Percentiles rank a stretch among this genome's conserved stretches.
phyloP scores from a whole-genome alignment of 2,888 invertebrate species.

The Heliconius charithonia region DNA sequence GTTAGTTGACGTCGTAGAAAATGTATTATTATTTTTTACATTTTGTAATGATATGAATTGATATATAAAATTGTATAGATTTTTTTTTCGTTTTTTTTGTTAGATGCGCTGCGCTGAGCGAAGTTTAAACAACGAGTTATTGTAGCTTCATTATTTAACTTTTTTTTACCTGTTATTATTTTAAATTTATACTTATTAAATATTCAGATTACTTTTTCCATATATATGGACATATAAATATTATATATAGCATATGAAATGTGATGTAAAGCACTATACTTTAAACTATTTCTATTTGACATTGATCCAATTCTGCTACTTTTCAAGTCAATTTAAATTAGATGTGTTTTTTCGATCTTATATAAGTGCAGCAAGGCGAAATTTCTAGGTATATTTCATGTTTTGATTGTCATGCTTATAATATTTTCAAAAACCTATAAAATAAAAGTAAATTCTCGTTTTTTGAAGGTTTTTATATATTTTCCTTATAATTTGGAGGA shows the following conservation, averaged over 20 bases:
- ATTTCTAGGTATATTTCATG: not conserved
- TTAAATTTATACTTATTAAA: not conserved
- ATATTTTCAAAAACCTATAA: not conserved
- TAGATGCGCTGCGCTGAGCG: conserved; percentile 21
- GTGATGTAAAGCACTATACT: not conserved
- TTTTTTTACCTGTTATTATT: not conserved
- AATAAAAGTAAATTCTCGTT: not conserved
- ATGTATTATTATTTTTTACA: conserved; percentile 16
- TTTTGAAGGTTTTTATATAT: not conserved
- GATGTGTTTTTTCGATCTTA: not conserved
- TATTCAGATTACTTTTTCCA: not conserved
- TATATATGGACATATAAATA: not conserved
- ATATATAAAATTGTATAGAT: not conserved
- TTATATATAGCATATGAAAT: not conserved
- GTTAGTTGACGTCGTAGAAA: not conserved
- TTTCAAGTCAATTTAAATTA: no score
- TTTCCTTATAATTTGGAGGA: not conserved
- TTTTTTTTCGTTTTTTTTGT: not conserved
- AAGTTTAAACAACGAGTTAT: not conserved
- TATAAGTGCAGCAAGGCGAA: conserved; percentile 9
- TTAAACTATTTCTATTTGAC: no score
- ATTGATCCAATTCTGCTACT: no score
- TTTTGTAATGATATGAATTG: not conserved
- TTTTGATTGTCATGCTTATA: not conserved
- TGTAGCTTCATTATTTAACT: not conserved